Evolutionary conservation across 1,140 invertebrate species (phyloP), one percentile per base, ranked within the genome.

Genomic region (Protaetia brevitarsis): DNA sequence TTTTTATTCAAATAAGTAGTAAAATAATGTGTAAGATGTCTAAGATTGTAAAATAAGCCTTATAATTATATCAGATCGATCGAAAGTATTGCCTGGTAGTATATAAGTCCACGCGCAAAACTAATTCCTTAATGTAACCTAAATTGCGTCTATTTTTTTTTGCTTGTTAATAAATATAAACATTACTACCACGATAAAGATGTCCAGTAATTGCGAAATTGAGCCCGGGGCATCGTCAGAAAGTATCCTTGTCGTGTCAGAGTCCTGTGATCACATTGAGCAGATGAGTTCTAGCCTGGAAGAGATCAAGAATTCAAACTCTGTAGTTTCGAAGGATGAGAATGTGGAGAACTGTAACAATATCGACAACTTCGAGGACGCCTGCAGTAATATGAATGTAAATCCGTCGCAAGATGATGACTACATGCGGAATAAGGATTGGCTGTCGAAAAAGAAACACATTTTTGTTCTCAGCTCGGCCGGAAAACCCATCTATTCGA

Each of bases 401-500:
- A 58, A 56, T 28, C 65, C 36, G n/a, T 62, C 67, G 7, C 36
- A 77, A 2, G 76, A 80, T 23, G 76, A 82, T 31, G 84, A 86
- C 66, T 84, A 85, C 72, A 78, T 85, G 34, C 81, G 86, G 66
- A 85, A 82, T 72, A 80, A 84, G 26, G 85, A 89, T 51, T 94
- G 95, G 88, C 83, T 90, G 37, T 83, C 86, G 1, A 89, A 94
- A 69, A 89, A 88, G 59, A 96, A 96, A 77, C 95, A 98, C 81
- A 86, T 98, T 31, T 97, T 98, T 80, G 91, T 98, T 70, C 79
- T 98, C 5, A 97, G 95, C 81, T 89, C 94, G 76, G 92, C 95
- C 13, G 95, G 96, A 8, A 98, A 98, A 81, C 95, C 96, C 19
- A 94, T 98, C 67, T 98, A 97, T 81, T 94, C 94, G 26, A 87